A percentile compares a stretch with the other conserved stretches of the same genome.
Conservation (phyloP, 2,888 invertebrate genomes). For the Synanthedon formicaeformis region DNA sequence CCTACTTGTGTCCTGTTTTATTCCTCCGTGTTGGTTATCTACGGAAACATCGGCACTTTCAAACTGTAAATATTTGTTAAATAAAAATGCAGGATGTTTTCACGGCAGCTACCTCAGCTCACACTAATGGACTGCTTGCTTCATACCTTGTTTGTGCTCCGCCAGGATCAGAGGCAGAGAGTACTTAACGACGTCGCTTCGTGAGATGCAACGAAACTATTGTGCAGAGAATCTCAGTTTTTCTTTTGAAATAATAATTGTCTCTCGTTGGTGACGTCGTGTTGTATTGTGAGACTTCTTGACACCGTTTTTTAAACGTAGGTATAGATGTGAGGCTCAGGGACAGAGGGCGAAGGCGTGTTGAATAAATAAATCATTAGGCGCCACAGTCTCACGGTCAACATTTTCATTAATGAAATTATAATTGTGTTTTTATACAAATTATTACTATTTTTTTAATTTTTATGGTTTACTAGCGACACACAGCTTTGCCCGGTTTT, state of each 20-base stretch:
- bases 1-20: conserved; percentile 1
- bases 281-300: neutral
- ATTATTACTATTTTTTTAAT: no score
- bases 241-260: neutral
- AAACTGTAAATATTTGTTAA: conserved; percentile 8
- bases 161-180: conserved; percentile 23
- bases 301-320: neutral
- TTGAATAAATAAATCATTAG: no score
- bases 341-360: no score
- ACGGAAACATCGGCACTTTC: conserved; percentile 1
- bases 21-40: neutral
- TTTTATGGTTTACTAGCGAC: no score
- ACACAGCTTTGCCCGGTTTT: no score
- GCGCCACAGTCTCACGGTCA: no score
- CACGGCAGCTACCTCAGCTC: conserved; percentile 14
- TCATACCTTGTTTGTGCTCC: conserved; percentile 31
- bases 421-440: no score
- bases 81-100: conserved; percentile 18
- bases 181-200: conserved; percentile 18
- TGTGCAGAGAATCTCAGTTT: neutral
- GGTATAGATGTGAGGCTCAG: neutral
- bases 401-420: no score
- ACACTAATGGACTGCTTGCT: conserved; percentile 31
- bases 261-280: neutral
- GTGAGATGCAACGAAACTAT: conserved; percentile 11